These are phyloP conservation scores for Falco novaeseelandiae DNA, from an alignment of 2,797 vertebrate species.

Conservation along the genomic window DNA sequence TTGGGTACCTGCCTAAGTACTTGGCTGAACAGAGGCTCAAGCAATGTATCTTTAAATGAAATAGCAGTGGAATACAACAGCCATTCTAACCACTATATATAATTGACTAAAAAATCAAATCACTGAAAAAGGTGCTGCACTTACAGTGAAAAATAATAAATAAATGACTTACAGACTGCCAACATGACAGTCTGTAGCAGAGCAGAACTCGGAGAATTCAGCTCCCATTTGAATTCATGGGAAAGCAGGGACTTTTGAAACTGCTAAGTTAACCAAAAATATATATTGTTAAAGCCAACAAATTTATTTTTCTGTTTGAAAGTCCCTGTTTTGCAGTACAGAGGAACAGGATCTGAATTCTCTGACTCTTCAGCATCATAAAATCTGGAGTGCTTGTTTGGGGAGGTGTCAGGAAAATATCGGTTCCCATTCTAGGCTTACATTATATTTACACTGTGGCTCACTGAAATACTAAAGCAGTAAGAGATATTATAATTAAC, in stretches of 20 bases:
- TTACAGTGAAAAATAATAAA: conserved; percentile 55
- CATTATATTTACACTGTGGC: conserved; percentile 40
- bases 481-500: conserved; percentile 63
- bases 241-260: conserved; percentile 63
- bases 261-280: conserved; percentile 69
- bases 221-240: conserved; percentile 67
- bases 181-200: conserved; percentile 31
- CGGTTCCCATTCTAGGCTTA: conserved; percentile 54
- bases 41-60: conserved; percentile 35
- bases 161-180: conserved; percentile 42
- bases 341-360: conserved; percentile 47
- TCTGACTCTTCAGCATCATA: conserved; percentile 58
- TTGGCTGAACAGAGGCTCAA: neutral
- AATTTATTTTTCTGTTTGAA: conserved; percentile 65
- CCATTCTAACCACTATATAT: conserved; percentile 30
- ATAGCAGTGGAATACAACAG: neutral
- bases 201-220: conserved; percentile 44
- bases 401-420: conserved; percentile 67
- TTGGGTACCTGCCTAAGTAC: conserved; percentile 57
- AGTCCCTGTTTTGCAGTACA: conserved; percentile 62
- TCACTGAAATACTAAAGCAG: conserved; percentile 55
- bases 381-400: conserved; percentile 62
- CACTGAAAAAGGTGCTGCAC: conserved; percentile 33
- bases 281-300: conserved; percentile 66
- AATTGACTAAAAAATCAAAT: conserved; percentile 63